Percentiles rank a stretch among this genome's conserved stretches.
These are phyloP conservation scores for Bombus superbus DNA, from an alignment of 1,140 invertebrate species.

Conservation along the genomic window DNA sequence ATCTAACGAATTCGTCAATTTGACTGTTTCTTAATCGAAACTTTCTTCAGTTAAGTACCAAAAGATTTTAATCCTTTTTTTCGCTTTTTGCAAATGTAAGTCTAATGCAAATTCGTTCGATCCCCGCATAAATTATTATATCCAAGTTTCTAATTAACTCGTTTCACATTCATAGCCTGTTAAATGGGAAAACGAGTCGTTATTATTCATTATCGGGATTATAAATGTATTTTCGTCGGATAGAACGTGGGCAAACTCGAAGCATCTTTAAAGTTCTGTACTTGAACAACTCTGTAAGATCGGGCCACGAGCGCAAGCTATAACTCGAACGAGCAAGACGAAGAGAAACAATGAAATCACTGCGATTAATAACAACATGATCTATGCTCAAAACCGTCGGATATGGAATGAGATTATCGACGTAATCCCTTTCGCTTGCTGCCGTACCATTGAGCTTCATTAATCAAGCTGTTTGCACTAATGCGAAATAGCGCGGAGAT, in stretches of 20 bases:
- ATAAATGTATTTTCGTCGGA: not conserved
- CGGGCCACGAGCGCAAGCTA: not conserved
- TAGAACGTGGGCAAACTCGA: not conserved
- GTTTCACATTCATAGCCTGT: not conserved
- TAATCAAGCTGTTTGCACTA: slow-evolving; percentile 37
- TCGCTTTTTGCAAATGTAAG: too few relatives aligned
- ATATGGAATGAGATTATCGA: slow-evolving; percentile 28
- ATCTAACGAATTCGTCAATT: too few relatives aligned
- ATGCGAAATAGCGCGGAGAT: not conserved
- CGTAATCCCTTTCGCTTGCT: slow-evolving; percentile 16
- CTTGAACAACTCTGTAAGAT: not conserved
- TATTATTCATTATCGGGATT: not conserved
- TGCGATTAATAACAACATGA: slow-evolving; percentile 17
- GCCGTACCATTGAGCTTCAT: slow-evolving; percentile 13
- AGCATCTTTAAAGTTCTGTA: not conserved
- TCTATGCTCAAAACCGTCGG: slow-evolving; percentile 10
- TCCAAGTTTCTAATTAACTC: not conserved
- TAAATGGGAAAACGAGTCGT: not conserved
- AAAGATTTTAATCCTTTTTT: too few relatives aligned
- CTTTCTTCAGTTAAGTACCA: too few relatives aligned
- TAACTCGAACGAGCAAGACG: not conserved
- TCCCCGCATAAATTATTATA: too few relatives aligned
- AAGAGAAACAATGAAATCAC: not conserved
- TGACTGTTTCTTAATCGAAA: too few relatives aligned
- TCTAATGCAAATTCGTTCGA: too few relatives aligned